A percentile compares a stretch with the other conserved stretches of the same genome.
Conservation (phyloP, 2,888 invertebrate species). For the Morpho achilles region DNA sequence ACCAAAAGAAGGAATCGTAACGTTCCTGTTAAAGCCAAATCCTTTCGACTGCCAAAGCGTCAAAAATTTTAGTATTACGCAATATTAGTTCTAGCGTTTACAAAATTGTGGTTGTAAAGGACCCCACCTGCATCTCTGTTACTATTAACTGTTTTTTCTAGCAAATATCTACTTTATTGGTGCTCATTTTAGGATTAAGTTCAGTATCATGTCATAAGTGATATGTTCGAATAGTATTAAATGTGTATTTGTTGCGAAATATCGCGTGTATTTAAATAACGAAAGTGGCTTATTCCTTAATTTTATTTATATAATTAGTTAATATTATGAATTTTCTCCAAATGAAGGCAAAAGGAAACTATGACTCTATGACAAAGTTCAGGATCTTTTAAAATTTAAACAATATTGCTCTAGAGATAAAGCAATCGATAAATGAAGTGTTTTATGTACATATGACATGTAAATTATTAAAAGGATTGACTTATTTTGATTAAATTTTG, state of each 20-base stretch:
- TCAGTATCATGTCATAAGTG: conserved; percentile 26
- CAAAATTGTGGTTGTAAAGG: conserved; percentile 20
- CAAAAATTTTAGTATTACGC: conserved; percentile 32
- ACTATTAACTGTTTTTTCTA: conserved; percentile 18
- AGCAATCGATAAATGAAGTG: too few relatives aligned
- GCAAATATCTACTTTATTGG: conserved; percentile 30
- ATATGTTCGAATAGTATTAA: conserved; percentile 12
- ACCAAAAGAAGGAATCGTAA: conserved; percentile 79
- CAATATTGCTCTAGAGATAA: too few relatives aligned
- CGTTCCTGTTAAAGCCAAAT: conserved; percentile 60
- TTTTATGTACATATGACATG: too few relatives aligned
- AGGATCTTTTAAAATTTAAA: too few relatives aligned
- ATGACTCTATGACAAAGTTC: too few relatives aligned
- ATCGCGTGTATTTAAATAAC: too few relatives aligned
- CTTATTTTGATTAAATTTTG: too few relatives aligned
- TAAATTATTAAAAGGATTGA: too few relatives aligned
- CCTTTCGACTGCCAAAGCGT: conserved; percentile 67
- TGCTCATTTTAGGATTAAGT: conserved; percentile 50
- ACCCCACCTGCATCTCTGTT: conserved; percentile 27
- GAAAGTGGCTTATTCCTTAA: too few relatives aligned
- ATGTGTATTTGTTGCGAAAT: not conserved
- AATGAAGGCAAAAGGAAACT: too few relatives aligned
- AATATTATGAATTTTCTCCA: too few relatives aligned
- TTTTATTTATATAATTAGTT: too few relatives aligned
- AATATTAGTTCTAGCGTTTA: conserved; percentile 26